A percentile compares a stretch with the other conserved stretches of the same genome.
Conservation (phyloP, 1,140 invertebrate genomes). For the Schmidtea mediterranea region DNA sequence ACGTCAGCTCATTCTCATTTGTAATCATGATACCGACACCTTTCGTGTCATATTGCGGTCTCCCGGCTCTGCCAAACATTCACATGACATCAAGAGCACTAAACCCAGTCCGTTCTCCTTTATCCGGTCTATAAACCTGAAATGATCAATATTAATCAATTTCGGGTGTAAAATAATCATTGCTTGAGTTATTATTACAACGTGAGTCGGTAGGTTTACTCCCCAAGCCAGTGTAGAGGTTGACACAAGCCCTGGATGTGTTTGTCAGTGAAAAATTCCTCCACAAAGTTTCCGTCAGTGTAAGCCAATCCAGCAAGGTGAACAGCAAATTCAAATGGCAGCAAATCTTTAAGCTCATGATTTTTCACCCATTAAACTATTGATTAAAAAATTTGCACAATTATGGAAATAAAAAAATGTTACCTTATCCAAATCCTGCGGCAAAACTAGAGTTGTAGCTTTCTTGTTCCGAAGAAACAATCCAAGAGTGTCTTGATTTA, state of each 20-base stretch:
- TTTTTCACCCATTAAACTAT: slow-evolving; percentile 50
- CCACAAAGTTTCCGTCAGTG: slow-evolving; percentile 82
- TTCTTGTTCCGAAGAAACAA: slow-evolving; percentile 78
- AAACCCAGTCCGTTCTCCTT: slow-evolving; percentile 86
- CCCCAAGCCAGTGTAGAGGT: slow-evolving; percentile 97
- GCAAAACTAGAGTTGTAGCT: slow-evolving; percentile 76
- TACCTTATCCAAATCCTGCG: no score
- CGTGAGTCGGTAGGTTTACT: slow-evolving; percentile 93
- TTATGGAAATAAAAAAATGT: no score
- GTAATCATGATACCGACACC: slow-evolving; percentile 96
- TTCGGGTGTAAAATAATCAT: slow-evolving; percentile 87
- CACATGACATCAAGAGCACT: slow-evolving; percentile 79
- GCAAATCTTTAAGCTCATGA: slow-evolving; percentile 68
- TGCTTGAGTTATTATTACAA: slow-evolving; percentile 97
- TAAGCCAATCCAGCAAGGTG: slow-evolving; percentile 98
- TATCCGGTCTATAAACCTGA: slow-evolving; percentile 74
- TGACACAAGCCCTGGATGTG: slow-evolving; percentile 86
- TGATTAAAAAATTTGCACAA: no score
- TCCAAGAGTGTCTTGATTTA: slow-evolving; percentile 84
- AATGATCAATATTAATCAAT: slow-evolving; percentile 83
- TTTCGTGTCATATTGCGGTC: slow-evolving; percentile 92
- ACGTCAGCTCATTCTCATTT: slow-evolving; percentile 90
- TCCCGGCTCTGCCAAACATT: slow-evolving; percentile 83
- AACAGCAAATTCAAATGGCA: slow-evolving; percentile 95
- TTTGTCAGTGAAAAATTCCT: slow-evolving; percentile 89